These are phyloP conservation scores for Pogoniulus pusillus DNA, from an alignment of 2,797 vertebrate species.

Conservation along the genomic window DNA sequence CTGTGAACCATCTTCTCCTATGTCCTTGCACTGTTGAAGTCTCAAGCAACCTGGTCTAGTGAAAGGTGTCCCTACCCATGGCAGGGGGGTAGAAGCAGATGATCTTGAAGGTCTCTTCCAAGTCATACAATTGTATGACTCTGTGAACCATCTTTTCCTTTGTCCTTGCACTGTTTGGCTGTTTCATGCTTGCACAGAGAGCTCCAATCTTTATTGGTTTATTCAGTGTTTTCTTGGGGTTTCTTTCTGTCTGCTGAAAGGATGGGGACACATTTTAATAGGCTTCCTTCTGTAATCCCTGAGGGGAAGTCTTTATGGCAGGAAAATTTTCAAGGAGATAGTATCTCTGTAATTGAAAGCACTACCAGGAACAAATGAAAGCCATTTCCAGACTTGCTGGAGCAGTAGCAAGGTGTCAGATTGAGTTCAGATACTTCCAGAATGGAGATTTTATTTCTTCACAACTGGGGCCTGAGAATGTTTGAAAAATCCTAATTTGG, in stretches of 20 bases:
- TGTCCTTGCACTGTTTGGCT: neutral
- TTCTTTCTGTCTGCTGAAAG: neutral
- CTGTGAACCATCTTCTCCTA: neutral
- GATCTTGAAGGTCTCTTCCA: too few species aligned
- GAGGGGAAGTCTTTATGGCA: slow-evolving; percentile 19
- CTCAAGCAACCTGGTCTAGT: too few species aligned
- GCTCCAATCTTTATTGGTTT: neutral
- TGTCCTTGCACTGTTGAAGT: too few species aligned
- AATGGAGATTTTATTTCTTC: slow-evolving; percentile 21
- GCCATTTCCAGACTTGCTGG: slow-evolving; percentile 7
- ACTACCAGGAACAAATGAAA: slow-evolving; percentile 31
- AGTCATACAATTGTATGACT: too few species aligned
- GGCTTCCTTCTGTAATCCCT: slow-evolving; percentile 21
- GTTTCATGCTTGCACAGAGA: neutral
- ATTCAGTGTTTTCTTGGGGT: neutral
- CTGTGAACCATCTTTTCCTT: neutral
- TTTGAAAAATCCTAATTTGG: neutral
- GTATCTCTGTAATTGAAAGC: slow-evolving; percentile 59
- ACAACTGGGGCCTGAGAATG: neutral
- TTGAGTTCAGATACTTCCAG: slow-evolving; percentile 32
- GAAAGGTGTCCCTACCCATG: too few species aligned
- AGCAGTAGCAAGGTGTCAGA: neutral
- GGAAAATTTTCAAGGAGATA: slow-evolving; percentile 56
- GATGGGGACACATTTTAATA: slow-evolving; percentile 18
- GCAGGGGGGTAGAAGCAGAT: too few species aligned